Evolutionary conservation across 2,888 invertebrate genomes (phyloP).

Genomic region (Orchesella flavescens): DNA sequence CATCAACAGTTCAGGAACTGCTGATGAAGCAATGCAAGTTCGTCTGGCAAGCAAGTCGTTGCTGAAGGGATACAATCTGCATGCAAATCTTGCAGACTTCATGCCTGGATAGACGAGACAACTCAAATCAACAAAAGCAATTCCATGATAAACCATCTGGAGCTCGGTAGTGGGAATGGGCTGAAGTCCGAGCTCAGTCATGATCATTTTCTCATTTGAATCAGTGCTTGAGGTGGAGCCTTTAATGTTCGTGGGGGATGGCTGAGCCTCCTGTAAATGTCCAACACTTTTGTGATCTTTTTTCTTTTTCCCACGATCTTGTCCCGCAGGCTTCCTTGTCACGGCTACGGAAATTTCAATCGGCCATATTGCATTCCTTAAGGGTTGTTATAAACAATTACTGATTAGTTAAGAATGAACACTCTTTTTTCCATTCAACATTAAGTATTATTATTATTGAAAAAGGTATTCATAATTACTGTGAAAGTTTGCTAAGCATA

Average conservation of each 20-base stretch:
- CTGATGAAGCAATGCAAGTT: slow-evolving; percentile 27
- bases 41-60: slow-evolving; percentile 8
- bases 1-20: slow-evolving; percentile 17
- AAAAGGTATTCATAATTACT: neutral
- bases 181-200: slow-evolving; percentile 23
- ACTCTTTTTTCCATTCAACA: too few species aligned
- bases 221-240: neutral
- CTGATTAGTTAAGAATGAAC: too few species aligned
- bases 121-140: slow-evolving; percentile 57
- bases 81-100: slow-evolving; percentile 52
- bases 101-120: slow-evolving; percentile 53
- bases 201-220: slow-evolving; percentile 33
- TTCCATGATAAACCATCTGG: slow-evolving; percentile 48
- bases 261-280: neutral
- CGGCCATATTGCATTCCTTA: slow-evolving; percentile 52
- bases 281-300: neutral
- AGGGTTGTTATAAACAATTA: too few species aligned
- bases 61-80: slow-evolving; percentile 42
- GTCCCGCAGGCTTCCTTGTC: slow-evolving; percentile 22
- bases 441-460: too few species aligned
- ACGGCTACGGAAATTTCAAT: slow-evolving; percentile 48
- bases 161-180: slow-evolving; percentile 13
- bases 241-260: neutral
- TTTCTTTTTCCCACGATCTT: slow-evolving; percentile 24
- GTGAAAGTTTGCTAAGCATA: slow-evolving; percentile 40